Conservation (phyloP, 2,888 invertebrate genomes). For the Drosophila histrio region DNA sequence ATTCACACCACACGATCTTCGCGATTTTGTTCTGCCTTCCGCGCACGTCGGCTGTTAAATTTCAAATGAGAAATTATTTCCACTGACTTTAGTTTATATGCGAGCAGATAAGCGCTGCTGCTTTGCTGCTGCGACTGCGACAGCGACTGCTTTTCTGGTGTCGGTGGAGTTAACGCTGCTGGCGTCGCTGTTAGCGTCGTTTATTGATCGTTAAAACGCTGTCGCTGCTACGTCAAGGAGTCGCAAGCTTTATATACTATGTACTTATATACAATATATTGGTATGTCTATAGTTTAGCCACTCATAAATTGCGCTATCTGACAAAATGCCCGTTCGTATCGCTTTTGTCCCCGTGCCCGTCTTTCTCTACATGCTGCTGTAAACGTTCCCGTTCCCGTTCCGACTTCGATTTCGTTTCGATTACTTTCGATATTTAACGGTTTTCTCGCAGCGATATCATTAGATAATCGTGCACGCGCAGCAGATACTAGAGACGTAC, state of each 20-base stretch:
- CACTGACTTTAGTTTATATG: constrained; percentile 81
- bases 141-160: constrained; percentile 21
- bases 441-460: constrained; percentile 24
- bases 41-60: constrained; percentile 74
- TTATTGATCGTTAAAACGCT: constrained; percentile 23
- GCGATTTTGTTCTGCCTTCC: constrained; percentile 54
- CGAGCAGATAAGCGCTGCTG: constrained; percentile 71
- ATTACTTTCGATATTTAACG: constrained; percentile 53
- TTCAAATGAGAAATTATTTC: constrained; percentile 82
- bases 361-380: constrained; percentile 38
- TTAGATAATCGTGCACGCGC: constrained; percentile 50
- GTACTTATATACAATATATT: not conserved
- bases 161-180: constrained; percentile 27
- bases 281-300: constrained; percentile 18
- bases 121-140: constrained; percentile 36
- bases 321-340: constrained; percentile 12
- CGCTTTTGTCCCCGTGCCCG: not conserved
- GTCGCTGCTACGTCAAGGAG: constrained; percentile 35
- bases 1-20: constrained; percentile 58
- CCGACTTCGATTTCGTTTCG: constrained; percentile 50
- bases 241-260: constrained; percentile 27
- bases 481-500: constrained; percentile 18
- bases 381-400: constrained; percentile 36
- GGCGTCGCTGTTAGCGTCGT: constrained; percentile 23
- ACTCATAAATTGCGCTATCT: constrained; percentile 36